These are phyloP conservation scores for Sternarchorhynchus goeldii DNA, from an alignment of 2,797 vertebrate species.

Conservation along the genomic window DNA sequence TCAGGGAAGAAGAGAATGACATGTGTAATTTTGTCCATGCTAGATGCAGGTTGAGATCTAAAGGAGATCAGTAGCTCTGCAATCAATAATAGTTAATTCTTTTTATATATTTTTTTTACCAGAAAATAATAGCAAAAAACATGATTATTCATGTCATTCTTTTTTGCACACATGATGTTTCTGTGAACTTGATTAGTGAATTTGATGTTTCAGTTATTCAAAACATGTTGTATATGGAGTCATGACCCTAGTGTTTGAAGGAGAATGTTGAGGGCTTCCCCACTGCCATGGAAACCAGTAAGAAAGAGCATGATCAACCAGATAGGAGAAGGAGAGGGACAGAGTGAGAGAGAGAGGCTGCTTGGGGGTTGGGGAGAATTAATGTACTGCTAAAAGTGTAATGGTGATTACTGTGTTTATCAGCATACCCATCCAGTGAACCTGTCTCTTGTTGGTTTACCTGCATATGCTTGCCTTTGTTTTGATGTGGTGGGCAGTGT, in stretches of 20 bases:
- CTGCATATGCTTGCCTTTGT: not conserved
- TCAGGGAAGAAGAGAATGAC: too few relatives aligned
- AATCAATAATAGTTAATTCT: not conserved
- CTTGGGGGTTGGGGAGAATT: not conserved
- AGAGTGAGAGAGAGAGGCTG: not conserved
- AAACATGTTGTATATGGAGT: not conserved
- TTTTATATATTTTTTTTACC: not conserved
- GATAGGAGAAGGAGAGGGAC: not conserved
- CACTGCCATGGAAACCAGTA: constrained; percentile 60
- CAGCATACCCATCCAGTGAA: not conserved
- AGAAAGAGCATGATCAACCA: constrained; percentile 56
- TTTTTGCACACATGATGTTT: not conserved
- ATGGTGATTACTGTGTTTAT: not conserved
- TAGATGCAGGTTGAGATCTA: not conserved
- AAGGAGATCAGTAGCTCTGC: not conserved
- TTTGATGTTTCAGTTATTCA: not conserved
- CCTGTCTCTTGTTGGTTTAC: not conserved
- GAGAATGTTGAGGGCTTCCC: not conserved
- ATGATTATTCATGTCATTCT: not conserved
- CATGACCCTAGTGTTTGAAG: constrained; percentile 56
- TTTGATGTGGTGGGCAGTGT: not conserved
- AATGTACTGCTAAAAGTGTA: not conserved
- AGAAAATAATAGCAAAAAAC: not conserved
- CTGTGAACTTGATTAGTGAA: not conserved
- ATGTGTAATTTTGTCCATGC: too few relatives aligned